Conservation (phyloP, 2,888 invertebrate species). For the Anoplius nigerrimus region DNA sequence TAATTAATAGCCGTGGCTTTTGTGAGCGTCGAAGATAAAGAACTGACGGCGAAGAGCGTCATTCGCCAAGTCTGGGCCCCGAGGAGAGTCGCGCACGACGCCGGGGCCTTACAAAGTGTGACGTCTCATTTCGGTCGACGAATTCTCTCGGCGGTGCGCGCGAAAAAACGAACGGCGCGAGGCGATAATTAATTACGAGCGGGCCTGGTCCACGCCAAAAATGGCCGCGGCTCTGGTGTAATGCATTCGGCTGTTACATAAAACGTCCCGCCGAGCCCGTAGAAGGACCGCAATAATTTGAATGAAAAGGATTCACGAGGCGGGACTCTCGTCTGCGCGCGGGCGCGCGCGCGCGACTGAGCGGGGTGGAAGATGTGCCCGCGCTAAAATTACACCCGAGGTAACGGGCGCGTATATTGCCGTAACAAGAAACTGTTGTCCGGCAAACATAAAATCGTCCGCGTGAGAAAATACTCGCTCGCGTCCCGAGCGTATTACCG, state of each 20-base stretch:
- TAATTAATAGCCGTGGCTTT: too few species aligned
- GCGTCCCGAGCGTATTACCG: too few species aligned
- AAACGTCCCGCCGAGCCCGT: slow-evolving; percentile 44
- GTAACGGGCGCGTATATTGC: slow-evolving; percentile 13
- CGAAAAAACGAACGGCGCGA: slow-evolving; percentile 23
- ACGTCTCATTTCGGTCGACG: too few species aligned
- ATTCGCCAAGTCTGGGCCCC: too few species aligned
- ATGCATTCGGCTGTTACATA: slow-evolving; percentile 47
- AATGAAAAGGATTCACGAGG: slow-evolving; percentile 39
- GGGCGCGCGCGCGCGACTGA: background rate
- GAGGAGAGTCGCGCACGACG: too few species aligned
- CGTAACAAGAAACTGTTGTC: slow-evolving; percentile 7
- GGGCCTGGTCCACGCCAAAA: slow-evolving; percentile 45
- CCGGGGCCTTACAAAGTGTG: too few species aligned
- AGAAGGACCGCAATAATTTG: slow-evolving; percentile 59
- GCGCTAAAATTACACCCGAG: slow-evolving; percentile 18
- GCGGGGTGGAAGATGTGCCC: slow-evolving; percentile 7
- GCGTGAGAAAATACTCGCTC: background rate
- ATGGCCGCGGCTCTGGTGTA: slow-evolving; percentile 41
- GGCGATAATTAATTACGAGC: slow-evolving; percentile 50
- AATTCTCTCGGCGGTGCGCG: slow-evolving; percentile 10
- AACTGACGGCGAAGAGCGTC: too few species aligned
- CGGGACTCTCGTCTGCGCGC: slow-evolving; percentile 8
- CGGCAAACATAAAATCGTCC: slow-evolving; percentile 1
- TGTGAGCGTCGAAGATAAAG: too few species aligned